Conservation (phyloP, 2,888 invertebrate species). For the Listrodromus nycthemerus region DNA sequence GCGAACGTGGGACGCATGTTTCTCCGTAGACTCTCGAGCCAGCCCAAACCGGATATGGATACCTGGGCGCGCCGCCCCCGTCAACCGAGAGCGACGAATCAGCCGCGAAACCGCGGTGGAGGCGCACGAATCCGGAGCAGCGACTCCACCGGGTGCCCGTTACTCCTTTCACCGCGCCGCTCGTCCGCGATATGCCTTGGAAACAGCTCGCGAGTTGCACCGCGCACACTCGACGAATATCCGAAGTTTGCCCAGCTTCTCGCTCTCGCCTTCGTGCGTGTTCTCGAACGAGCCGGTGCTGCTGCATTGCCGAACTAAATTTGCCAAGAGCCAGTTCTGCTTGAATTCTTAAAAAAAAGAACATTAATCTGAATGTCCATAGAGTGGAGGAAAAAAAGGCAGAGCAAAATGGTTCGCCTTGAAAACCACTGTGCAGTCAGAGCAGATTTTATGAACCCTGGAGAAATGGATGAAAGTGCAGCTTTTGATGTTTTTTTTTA, state of each 20-base stretch:
- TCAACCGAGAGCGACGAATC: constrained; percentile 82
- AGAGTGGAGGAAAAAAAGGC: not conserved
- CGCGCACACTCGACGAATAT: constrained; percentile 17
- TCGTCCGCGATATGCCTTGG: constrained; percentile 1
- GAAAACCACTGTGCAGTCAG: not conserved
- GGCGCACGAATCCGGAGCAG: constrained; percentile 81
- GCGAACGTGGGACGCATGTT: constrained; percentile 41
- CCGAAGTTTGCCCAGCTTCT: not conserved
- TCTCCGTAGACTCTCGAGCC: constrained; percentile 68
- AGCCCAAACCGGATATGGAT: constrained; percentile 81
- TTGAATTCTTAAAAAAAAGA: not conserved
- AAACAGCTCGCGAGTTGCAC: constrained; percentile 5
- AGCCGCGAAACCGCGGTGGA: constrained; percentile 79
- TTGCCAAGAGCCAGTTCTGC: too few relatives aligned
- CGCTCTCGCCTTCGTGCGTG: not conserved
- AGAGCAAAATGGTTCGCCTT: not conserved
- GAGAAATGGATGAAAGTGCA: not conserved
- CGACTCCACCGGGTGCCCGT: constrained; percentile 66
- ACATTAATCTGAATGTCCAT: not conserved
- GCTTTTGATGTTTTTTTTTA: too few relatives aligned
- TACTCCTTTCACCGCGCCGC: constrained; percentile 40
- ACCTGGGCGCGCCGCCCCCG: constrained; percentile 83
- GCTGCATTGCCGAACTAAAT: not conserved
- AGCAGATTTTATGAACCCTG: not conserved
- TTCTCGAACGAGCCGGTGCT: not conserved